Evolutionary conservation across 2,888 invertebrate species (phyloP).

Genomic region (Drosophila setosimentum): DNA sequence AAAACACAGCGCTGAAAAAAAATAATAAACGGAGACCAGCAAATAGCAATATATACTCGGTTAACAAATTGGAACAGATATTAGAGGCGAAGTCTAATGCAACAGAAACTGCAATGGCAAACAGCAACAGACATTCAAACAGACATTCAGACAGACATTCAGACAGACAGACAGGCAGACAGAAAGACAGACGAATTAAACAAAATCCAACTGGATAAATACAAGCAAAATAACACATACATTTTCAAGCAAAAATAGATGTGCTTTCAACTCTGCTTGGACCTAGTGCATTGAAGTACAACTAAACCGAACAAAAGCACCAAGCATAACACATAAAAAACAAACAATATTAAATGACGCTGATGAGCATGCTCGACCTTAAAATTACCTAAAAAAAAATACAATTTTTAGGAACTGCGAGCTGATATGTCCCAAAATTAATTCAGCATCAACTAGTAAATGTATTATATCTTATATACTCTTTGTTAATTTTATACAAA

Average conservation of each 20-base stretch:
- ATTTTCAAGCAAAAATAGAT: conserved; percentile 9
- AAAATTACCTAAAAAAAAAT: not conserved
- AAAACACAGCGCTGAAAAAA: conserved; percentile 41
- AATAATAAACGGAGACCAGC: conserved; percentile 8
- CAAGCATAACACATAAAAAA: conserved; percentile 19
- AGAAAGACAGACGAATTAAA: conserved; percentile 75
- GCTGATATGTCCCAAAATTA: not conserved
- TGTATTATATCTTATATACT: too few species aligned
- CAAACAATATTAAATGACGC: conserved; percentile 12
- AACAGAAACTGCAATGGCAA: conserved; percentile 41
- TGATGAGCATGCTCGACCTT: not conserved
- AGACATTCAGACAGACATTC: conserved; percentile 13
- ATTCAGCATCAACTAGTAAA: not conserved
- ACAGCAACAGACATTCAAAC: conserved; percentile 6
- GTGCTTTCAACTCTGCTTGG: conserved; percentile 33
- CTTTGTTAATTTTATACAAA: not conserved
- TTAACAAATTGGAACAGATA: conserved; percentile 78
- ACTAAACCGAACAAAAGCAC: conserved; percentile 32
- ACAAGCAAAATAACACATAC: conserved; percentile 21
- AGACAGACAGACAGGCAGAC: conserved; percentile 46
- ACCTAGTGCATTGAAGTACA: conserved; percentile 64
- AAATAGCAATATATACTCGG: conserved; percentile 52
- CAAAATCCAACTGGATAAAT: conserved; percentile 58
- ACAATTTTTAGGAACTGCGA: not conserved
- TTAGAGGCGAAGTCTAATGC: conserved; percentile 76